Evolutionary conservation across 2,797 vertebrate genomes (phyloP), one percentile per base, ranked within the genome.

Genomic region (Natrix natrix): DNA sequence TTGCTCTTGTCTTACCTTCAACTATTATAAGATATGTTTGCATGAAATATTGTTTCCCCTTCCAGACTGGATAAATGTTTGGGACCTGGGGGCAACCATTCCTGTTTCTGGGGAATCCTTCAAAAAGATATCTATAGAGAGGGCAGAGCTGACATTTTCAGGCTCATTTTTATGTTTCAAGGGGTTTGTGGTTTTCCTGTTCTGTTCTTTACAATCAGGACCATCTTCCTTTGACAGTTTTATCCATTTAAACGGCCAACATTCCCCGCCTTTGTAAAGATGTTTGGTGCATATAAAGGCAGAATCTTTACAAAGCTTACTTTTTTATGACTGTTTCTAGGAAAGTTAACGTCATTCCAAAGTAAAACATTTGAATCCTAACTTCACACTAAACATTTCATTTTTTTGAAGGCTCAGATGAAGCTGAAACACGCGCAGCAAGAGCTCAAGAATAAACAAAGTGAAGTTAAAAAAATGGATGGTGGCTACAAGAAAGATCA

Each of bases 381-480:
- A 20, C 7, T 55, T 54, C 16, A 60, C 92, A 91, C 94, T 22
- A 93, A 92, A 55, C 28, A 63, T 8, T 28, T 92, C 55, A 2
- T 63, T 95, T 78, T n/a, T 93, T 55, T 92, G 10, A 92, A 99
- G 99, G 98, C 98, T 93, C 98, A 99, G 94, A 99, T 99, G 98
- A 99, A 99, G 57, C 94, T 99, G 97, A 98, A 98, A 92, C 98
- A 99, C 78, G 97, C 98, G 43, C 98, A 98, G 93, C 95, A 99
- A 87, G 99, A 99, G 95, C 96, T 99, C 93, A 99, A 99, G 96
- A 98, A 96, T 92, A 99, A 99, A 96, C 98, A 99, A 96, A 96
- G 98, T 5, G 98, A 99, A 97, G 98, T 99, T 91, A 99, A 98
- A 95, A 99, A 99, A 94, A 98, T 99, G 98, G 99, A 99, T 91